A percentile compares a stretch with the other conserved stretches of the same genome.
These are phyloP conservation scores for Athrips mouffetella DNA, from an alignment of 2,888 invertebrate genomes.

Conservation along the genomic window DNA sequence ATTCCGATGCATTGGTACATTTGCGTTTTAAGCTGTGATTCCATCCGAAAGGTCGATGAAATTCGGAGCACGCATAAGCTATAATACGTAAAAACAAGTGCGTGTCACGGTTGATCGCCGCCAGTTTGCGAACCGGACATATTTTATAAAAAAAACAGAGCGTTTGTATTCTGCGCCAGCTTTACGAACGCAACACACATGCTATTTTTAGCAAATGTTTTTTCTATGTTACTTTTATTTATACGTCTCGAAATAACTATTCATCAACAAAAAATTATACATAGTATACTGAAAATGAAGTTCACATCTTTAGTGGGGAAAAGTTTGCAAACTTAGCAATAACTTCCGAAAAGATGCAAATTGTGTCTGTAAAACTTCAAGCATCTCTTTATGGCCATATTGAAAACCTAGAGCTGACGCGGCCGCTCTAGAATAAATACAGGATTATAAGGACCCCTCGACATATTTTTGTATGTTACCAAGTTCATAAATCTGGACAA, in stretches of 20 bases:
- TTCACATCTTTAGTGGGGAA: background rate
- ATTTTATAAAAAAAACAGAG: slow-evolving; percentile 8
- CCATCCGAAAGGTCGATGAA: background rate
- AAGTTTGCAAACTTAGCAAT: background rate
- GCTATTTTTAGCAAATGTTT: slow-evolving; percentile 1
- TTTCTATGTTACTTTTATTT: background rate
- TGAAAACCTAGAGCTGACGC: background rate
- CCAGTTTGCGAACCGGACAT: slow-evolving; percentile 2
- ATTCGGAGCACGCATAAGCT: slow-evolving; percentile 8
- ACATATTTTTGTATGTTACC: no score
- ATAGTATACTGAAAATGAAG: background rate
- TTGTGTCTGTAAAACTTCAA: background rate
- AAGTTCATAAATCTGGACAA: no score
- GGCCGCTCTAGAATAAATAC: no score
- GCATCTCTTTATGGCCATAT: background rate
- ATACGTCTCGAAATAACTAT: no score
- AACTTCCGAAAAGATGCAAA: background rate
- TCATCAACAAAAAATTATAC: no score
- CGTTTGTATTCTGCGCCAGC: slow-evolving; percentile 4
- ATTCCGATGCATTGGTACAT: no score
- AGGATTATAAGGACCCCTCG: no score
- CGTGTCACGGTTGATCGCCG: background rate
- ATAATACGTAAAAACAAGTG: background rate
- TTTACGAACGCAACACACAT: slow-evolving; percentile 2
- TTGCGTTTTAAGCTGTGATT: no score